A percentile compares a stretch with the other conserved stretches of the same genome.
These are phyloP conservation scores for Cerastoderma edule DNA, from an alignment of 2,888 invertebrate species.

Conservation along the genomic window DNA sequence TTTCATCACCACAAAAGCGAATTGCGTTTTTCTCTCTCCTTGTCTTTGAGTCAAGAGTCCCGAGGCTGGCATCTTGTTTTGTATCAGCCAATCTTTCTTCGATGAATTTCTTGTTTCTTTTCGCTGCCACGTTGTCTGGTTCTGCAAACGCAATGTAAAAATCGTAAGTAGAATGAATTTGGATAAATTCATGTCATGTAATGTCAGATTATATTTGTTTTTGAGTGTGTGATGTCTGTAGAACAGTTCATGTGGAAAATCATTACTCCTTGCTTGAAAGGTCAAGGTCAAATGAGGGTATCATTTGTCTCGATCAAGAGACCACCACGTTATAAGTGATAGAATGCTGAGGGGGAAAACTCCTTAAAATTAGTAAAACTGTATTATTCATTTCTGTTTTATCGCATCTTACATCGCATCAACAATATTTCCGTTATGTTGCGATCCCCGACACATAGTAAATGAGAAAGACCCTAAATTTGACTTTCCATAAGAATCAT, in stretches of 20 bases:
- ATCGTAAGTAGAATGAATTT: neutral
- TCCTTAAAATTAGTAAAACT: too few species aligned
- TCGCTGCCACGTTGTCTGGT: constrained; percentile 50
- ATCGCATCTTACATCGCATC: too few species aligned
- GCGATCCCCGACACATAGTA: too few species aligned
- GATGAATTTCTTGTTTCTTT: constrained; percentile 51
- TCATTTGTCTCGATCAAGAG: too few species aligned
- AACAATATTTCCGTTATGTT: too few species aligned
- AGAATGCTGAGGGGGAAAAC: too few species aligned
- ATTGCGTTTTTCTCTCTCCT: constrained; percentile 35
- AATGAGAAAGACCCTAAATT: too few species aligned
- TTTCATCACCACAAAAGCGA: constrained; percentile 36
- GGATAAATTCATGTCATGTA: neutral
- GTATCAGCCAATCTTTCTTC: constrained; percentile 19
- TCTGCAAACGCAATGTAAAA: constrained; percentile 38
- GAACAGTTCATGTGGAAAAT: neutral
- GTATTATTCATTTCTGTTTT: too few species aligned
- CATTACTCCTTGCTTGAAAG: constrained; percentile 28
- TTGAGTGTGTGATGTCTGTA: neutral
- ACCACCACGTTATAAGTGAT: too few species aligned
- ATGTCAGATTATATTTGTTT: neutral
- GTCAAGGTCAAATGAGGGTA: constrained; percentile 23
- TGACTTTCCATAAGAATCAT: too few species aligned
- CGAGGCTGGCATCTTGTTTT: neutral
- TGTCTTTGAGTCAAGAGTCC: neutral